A percentile compares a stretch with the other conserved stretches of the same genome.
phyloP scores from a whole-genome alignment of 1,140 invertebrate species.

The Cherax quadricarinatus region DNA sequence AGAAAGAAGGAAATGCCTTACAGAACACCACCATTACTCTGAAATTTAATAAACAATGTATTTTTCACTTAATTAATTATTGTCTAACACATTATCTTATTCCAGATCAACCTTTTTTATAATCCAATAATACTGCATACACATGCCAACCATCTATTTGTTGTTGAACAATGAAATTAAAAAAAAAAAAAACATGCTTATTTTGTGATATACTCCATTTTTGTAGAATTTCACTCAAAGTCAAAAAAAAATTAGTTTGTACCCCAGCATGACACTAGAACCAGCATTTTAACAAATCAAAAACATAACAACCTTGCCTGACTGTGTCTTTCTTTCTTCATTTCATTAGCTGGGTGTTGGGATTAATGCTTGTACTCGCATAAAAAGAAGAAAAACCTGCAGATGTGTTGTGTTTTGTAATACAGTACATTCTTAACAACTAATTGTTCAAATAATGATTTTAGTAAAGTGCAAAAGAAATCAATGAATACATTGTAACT shows the following conservation, averaged over 20 bases:
- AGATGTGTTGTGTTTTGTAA: no score
- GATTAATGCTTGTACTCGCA: not conserved
- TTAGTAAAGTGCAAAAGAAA: no score
- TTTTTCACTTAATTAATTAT: not conserved
- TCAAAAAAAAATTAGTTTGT: not conserved
- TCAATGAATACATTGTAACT: not conserved
- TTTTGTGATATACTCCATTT: not conserved
- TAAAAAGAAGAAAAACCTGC: no score
- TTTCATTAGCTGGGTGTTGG: not conserved
- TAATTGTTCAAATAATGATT: no score
- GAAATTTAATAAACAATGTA: not conserved
- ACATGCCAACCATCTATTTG: not conserved
- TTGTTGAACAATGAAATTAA: no score
- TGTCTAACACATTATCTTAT: not conserved
- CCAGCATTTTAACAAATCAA: not conserved
- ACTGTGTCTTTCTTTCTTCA: not conserved
- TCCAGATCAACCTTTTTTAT: not conserved
- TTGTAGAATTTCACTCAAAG: not conserved
- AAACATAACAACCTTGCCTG: not conserved
- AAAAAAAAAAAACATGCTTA: not conserved
- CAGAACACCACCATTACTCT: not conserved
- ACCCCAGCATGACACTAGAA: not conserved
- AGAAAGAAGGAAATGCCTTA: not conserved
- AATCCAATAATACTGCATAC: constrained; percentile 2
- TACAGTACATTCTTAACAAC: no score